phyloP scores from a whole-genome alignment of 1,140 invertebrate species.

The Drosophila subpulchrella region DNA sequence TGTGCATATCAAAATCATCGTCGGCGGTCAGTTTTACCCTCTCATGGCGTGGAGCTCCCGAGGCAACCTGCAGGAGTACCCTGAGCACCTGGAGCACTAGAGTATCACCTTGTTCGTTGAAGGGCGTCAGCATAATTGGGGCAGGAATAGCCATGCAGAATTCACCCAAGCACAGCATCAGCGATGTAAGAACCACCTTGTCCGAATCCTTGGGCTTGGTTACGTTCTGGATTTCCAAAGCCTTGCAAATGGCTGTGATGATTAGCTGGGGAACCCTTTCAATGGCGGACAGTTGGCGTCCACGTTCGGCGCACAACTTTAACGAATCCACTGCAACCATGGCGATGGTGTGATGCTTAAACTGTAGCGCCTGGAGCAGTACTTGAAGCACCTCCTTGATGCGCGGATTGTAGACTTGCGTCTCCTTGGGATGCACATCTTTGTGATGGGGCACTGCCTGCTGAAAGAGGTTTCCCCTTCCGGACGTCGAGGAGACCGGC shows the following conservation, averaged over 20 bases:
- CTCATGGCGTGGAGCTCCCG: constrained; percentile 81
- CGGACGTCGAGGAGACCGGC: background rate
- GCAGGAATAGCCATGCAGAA: constrained; percentile 91
- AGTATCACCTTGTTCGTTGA: constrained; percentile 85
- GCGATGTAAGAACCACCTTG: constrained; percentile 91
- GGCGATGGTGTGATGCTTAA: constrained; percentile 83
- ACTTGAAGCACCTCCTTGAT: constrained; percentile 94
- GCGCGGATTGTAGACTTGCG: constrained; percentile 86
- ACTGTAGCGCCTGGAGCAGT: constrained; percentile 93
- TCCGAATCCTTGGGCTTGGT: constrained; percentile 86
- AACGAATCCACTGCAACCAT: constrained; percentile 80
- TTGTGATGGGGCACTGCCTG: constrained; percentile 76
- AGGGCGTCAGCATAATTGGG: constrained; percentile 59
- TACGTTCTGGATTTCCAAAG: constrained; percentile 82
- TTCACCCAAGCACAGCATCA: constrained; percentile 96
- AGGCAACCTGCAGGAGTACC: constrained; percentile 85
- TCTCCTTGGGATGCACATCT: constrained; percentile 58
- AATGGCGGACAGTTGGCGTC: constrained; percentile 71
- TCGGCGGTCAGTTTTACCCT: constrained; percentile 81
- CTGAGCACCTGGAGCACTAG: constrained; percentile 86
- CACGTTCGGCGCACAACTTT: constrained; percentile 77
- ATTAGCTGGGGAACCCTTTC: constrained; percentile 80
- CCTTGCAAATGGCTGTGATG: constrained; percentile 77
- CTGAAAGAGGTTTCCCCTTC: constrained; percentile 51
- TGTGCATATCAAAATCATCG: constrained; percentile 90